These are phyloP conservation scores for Caenorhabditis briggsae DNA, from an alignment of 1,140 invertebrate genomes.

Conservation along the genomic window DNA sequence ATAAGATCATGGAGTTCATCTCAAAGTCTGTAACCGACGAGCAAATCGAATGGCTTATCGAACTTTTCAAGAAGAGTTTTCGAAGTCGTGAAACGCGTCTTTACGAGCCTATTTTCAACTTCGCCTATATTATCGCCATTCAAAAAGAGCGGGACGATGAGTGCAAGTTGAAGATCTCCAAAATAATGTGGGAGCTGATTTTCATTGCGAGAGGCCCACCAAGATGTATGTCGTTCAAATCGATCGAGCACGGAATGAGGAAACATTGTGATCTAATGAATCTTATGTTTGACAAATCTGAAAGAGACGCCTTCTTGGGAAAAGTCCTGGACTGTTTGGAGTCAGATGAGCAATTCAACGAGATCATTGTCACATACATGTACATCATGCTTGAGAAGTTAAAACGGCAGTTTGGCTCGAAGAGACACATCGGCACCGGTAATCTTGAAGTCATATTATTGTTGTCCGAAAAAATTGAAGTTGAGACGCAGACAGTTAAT, in stretches of 20 bases:
- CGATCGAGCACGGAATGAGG: conserved; percentile 42
- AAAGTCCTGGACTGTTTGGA: background rate
- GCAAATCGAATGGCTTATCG: conserved; percentile 37
- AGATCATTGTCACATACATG: conserved; percentile 2
- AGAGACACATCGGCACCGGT: background rate
- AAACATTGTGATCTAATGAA: conserved; percentile 44
- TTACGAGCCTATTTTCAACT: conserved; percentile 33
- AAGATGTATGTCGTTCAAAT: conserved; percentile 30
- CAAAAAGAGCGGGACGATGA: conserved; percentile 22
- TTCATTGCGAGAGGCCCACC: conserved; percentile 20
- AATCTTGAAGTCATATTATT: background rate
- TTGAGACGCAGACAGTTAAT: too few relatives aligned
- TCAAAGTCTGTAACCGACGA: conserved; percentile 29
- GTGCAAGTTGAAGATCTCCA: conserved; percentile 27
- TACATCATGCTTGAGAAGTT: conserved; percentile 28
- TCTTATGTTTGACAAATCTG: conserved; percentile 29
- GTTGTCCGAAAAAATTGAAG: too few relatives aligned
- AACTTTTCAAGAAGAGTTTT: conserved; percentile 43
- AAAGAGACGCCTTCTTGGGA: conserved; percentile 10
- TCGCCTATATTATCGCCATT: conserved; percentile 6
- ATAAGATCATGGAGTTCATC: conserved; percentile 47
- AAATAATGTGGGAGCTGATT: conserved; percentile 39
- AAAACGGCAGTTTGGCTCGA: background rate
- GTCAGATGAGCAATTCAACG: background rate
- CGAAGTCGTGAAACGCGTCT: conserved; percentile 30